phyloP scores from a whole-genome alignment of 2,888 invertebrate species.

The Lasius platythorax region DNA sequence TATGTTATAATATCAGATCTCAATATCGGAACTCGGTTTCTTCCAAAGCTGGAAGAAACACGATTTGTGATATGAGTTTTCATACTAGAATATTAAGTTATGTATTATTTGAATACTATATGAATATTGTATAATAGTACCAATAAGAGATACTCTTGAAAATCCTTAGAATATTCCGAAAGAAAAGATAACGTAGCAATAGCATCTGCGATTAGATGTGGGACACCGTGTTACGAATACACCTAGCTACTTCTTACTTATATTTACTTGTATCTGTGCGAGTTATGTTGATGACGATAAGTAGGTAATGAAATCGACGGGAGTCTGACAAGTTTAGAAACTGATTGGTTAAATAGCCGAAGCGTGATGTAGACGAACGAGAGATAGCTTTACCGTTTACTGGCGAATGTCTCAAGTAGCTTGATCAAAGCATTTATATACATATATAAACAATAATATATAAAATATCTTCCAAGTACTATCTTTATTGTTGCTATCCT shows the following conservation, averaged over 20 bases:
- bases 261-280: background rate
- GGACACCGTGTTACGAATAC: conserved; percentile 9
- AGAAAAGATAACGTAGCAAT: background rate
- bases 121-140: background rate
- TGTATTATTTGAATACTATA: background rate
- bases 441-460: conserved; percentile 5
- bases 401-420: background rate
- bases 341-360: conserved; percentile 26
- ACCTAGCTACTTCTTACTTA: background rate
- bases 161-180: background rate
- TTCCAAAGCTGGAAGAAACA: background rate
- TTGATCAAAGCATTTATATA: background rate
- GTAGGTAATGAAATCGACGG: conserved; percentile 45
- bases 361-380: background rate
- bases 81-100: background rate
- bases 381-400: conserved; percentile 27
- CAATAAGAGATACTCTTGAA: background rate
- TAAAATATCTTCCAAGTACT: background rate
- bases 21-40: background rate
- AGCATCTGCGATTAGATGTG: conserved; percentile 7
- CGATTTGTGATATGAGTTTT: background rate
- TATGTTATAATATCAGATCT: background rate
- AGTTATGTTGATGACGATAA: conserved; percentile 15
- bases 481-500: background rate
- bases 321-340: conserved; percentile 41